Base-by-base conservation (phyloP, 2,888 invertebrate species). In the Chrysodeixis includens region DNA sequence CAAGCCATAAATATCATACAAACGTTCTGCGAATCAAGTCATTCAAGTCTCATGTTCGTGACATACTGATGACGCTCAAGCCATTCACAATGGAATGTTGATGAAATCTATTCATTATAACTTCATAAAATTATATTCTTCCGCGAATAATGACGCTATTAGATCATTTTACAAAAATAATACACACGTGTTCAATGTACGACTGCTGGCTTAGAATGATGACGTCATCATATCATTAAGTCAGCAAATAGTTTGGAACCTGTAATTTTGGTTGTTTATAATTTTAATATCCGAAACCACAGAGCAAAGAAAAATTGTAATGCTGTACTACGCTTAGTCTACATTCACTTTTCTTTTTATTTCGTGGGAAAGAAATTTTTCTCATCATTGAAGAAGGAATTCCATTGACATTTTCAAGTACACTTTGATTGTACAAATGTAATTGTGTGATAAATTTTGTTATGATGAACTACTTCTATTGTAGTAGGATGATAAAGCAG, bases 171-270 rank as follows among this genome's bases (percentile, higher is more conserved):
- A 71, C 75, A 55, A 69, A 71, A 81, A 79, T 79, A 82, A 72
- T 63, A 77, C 60, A 51, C 67, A 71, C 79, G 67, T 74, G 69
- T 62, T 65, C 70, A 53, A 70, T 58, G 66, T 70, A 67, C 49
- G 49, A 64, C 55, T 59, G 32, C 40, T 54, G 20, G 62, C 62
- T 40, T 40, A 20, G 62, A 62, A 67, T 68, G 66, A 74, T 91
- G 87, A 90, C 91, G 88, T 89, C 90, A 90, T 75, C 74, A 61
- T 40, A 20, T 40, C 71, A 74, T 83, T 79, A 80, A 84, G 83
- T 88, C 86, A 81, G 76, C 82, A 72, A 76, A 83, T 84, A 75
- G 78, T 81, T 83, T 61, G 67, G 73, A 85, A 87, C 84, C 81
- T 83, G 83, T 88, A 83, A 83, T 82, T 84, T 56, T 83, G 82